phyloP scores from a whole-genome alignment of 92 coral and sea anemone species.

The Palythoa grandis region DNA sequence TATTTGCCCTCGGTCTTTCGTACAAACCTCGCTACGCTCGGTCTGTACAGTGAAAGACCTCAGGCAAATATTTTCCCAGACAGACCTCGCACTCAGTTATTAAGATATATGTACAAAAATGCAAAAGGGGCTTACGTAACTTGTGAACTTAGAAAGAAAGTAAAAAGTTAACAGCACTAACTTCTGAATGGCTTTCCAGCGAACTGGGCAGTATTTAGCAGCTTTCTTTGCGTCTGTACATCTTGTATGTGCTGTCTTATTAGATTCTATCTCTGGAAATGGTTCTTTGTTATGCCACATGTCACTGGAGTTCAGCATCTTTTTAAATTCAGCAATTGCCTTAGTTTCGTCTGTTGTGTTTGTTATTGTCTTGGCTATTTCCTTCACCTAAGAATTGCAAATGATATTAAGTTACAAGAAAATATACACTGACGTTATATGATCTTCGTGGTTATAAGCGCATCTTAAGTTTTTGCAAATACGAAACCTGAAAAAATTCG shows the following conservation, averaged over 20 bases:
- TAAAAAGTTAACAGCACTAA: not conserved
- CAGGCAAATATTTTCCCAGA: no score
- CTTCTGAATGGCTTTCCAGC: conserved; percentile 76
- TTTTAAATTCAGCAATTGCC: conserved; percentile 66
- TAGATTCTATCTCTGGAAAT: conserved; percentile 87
- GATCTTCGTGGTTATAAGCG: no score
- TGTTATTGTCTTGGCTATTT: conserved; percentile 80
- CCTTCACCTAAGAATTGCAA: conserved; percentile 55
- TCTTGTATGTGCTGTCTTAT: conserved; percentile 73
- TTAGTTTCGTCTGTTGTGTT: conserved; percentile 60
- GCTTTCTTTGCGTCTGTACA: conserved; percentile 73
- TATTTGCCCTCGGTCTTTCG: no score
- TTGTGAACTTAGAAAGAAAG: no score
- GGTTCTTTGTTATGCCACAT: conserved; percentile 85
- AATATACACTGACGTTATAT: not conserved
- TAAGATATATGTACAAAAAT: no score
- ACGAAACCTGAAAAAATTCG: not conserved
- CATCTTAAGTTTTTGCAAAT: not conserved
- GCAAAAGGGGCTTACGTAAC: not conserved
- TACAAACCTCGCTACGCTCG: no score
- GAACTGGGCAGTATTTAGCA: conserved; percentile 72
- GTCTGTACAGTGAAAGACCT: no score
- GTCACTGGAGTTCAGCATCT: conserved; percentile 58
- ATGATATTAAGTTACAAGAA: not conserved
- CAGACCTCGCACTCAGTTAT: no score